Conservation (phyloP, 2,797 vertebrate species). For the Cuculus canorus region DNA sequence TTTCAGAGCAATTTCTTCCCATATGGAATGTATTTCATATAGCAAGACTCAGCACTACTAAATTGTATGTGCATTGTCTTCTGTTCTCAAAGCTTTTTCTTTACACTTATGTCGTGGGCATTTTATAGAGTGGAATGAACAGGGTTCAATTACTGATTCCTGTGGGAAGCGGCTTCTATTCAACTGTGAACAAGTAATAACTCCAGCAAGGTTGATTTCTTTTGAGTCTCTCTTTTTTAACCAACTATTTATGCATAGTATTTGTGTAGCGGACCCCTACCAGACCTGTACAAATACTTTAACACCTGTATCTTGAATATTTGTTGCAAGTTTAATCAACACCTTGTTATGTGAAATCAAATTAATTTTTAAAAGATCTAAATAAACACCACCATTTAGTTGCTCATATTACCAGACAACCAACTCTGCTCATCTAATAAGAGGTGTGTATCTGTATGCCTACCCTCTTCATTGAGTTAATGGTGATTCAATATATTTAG, state of each 20-base stretch:
- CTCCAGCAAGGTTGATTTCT: background rate
- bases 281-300: background rate
- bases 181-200: background rate
- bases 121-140: background rate
- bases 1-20: conserved; percentile 44
- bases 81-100: conserved; percentile 25
- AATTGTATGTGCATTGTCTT: conserved; percentile 19
- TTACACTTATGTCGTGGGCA: background rate
- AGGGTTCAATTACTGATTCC: background rate
- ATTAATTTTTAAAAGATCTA: conserved; percentile 59
- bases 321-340: background rate
- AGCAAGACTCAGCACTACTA: conserved; percentile 52
- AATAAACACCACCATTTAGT: conserved; percentile 74
- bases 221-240: background rate
- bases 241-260: background rate
- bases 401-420: conserved; percentile 73
- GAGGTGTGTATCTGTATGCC: conserved; percentile 52
- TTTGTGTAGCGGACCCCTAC: background rate
- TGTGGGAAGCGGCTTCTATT: background rate
- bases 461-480: conserved; percentile 77
- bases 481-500: conserved; percentile 82
- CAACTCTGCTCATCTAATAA: conserved; percentile 74
- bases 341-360: conserved; percentile 52
- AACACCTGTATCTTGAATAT: background rate
- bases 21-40: background rate